A percentile compares a stretch with the other conserved stretches of the same genome.
Conservation (phyloP, 2,888 invertebrate species). For the Rhagophthalmus giganteus region DNA sequence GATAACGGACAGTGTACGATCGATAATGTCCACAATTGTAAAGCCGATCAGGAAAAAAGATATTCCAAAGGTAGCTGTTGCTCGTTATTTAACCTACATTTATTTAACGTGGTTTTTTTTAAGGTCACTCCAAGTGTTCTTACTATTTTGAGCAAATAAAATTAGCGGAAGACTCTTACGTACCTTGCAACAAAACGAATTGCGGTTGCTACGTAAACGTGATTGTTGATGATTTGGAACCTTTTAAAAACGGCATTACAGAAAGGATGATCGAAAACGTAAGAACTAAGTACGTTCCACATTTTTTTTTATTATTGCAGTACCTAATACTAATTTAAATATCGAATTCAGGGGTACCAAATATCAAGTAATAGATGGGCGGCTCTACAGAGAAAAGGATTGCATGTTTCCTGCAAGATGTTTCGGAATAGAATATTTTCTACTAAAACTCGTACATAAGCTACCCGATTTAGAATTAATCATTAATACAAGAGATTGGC, state of each 20-base stretch:
- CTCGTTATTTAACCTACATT: background rate
- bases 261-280: conserved; percentile 66
- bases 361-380: conserved; percentile 82
- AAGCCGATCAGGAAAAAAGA: conserved; percentile 40
- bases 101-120: conserved; percentile 58
- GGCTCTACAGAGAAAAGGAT: conserved; percentile 77
- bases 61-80: conserved; percentile 46
- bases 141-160: conserved; percentile 56
- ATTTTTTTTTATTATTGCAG: background rate
- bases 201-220: conserved; percentile 68
- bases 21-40: background rate
- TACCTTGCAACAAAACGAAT: conserved; percentile 61
- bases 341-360: conserved; percentile 73
- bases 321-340: too few species aligned
- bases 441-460: conserved; percentile 67
- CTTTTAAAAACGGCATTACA: conserved; percentile 74
- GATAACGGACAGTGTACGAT: conserved; percentile 37
- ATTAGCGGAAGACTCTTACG: conserved; percentile 58
- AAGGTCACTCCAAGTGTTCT: conserved; percentile 56
- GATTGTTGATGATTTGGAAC: conserved; percentile 68
- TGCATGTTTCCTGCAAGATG: conserved; percentile 95
- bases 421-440: conserved; percentile 86
- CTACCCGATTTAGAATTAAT: conserved; percentile 84
- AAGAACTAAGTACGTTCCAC: conserved; percentile 49
- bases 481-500: conserved; percentile 92